phyloP scores from a whole-genome alignment of 2,797 vertebrate genomes.

The Hoplostethus atlanticus region DNA sequence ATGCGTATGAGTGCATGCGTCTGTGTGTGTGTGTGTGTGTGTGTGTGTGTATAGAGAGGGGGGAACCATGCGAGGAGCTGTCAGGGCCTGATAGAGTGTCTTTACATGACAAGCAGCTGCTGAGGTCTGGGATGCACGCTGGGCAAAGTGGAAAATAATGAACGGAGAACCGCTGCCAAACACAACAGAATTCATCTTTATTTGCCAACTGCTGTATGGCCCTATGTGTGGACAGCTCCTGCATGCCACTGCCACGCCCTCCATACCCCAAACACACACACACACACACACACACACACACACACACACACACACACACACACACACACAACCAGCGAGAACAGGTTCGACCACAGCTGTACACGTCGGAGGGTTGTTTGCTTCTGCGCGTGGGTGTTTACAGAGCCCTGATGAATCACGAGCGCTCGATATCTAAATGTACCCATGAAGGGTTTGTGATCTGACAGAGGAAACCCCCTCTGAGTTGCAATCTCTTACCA shows the following conservation, averaged over 20 bases:
- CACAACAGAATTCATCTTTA: slow-evolving; percentile 96
- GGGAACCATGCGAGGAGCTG: slow-evolving; percentile 85
- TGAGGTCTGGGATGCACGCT: slow-evolving; percentile 90
- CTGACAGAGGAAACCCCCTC: not conserved
- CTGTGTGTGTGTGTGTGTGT: slow-evolving; percentile 44
- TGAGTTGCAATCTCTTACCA: not conserved
- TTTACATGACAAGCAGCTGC: slow-evolving; percentile 96
- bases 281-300: slow-evolving; percentile 1
- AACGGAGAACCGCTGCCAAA: slow-evolving; percentile 87
- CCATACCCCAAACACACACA: slow-evolving; percentile 56
- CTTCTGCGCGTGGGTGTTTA: slow-evolving; percentile 1
- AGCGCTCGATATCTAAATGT: not conserved
- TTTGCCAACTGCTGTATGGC: slow-evolving; percentile 90
- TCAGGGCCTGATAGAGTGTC: slow-evolving; percentile 96
- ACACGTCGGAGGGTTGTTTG: slow-evolving; percentile 25
- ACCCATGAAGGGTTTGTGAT: not conserved
- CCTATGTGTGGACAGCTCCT: slow-evolving; percentile 80
- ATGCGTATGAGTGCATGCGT: slow-evolving; percentile 49
- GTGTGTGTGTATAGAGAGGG: slow-evolving; percentile 38
- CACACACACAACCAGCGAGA: slow-evolving; percentile 18
- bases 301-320: slow-evolving; percentile 12
- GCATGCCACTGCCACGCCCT: slow-evolving; percentile 76
- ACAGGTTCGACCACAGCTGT: slow-evolving; percentile 61
- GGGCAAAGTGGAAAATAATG: slow-evolving; percentile 94
- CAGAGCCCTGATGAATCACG: not conserved